Evolutionary conservation across 2,888 invertebrate genomes (phyloP).

Genomic region (Drosophila parthenogenetica): DNA sequence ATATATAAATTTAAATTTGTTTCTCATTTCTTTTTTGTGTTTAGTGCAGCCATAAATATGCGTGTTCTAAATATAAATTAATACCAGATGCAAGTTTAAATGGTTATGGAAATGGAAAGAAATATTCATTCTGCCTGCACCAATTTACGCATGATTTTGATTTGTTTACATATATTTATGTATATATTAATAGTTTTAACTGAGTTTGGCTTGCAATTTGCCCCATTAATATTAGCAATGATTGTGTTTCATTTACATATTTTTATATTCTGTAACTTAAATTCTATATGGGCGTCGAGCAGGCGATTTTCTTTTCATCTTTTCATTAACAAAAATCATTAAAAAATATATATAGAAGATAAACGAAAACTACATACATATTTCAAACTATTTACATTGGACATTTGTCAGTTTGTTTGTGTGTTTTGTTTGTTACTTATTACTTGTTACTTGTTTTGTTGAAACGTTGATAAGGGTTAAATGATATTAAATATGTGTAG

Average conservation of each 20-base stretch:
- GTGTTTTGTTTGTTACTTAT: too few species aligned
- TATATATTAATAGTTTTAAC: constrained; percentile 55
- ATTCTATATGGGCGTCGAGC: constrained; percentile 64
- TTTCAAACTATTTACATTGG: constrained; percentile 74
- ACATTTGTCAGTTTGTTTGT: constrained; percentile 51
- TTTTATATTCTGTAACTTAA: constrained; percentile 53
- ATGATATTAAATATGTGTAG: constrained; percentile 34
- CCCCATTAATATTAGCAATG: constrained; percentile 58
- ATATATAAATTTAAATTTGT: constrained; percentile 6
- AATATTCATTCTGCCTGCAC: constrained; percentile 51
- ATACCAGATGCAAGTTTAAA: constrained; percentile 37
- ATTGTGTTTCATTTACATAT: constrained; percentile 44
- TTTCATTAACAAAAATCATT: constrained; percentile 71
- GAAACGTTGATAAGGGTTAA: constrained; percentile 24
- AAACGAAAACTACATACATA: constrained; percentile 67
- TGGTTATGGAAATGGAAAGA: constrained; percentile 16
- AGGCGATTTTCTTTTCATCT: constrained; percentile 42
- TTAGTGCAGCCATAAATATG: constrained; percentile 74
- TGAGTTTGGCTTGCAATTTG: constrained; percentile 78
- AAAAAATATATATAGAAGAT: constrained; percentile 37
- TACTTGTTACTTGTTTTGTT: constrained; percentile 1
- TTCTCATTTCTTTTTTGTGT: constrained; percentile 11
- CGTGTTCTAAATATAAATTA: constrained; percentile 39
- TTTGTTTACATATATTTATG: not conserved
- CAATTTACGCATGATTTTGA: constrained; percentile 24